Conservation (phyloP, 2,888 invertebrate genomes). For the Polydrusus cervinus region DNA sequence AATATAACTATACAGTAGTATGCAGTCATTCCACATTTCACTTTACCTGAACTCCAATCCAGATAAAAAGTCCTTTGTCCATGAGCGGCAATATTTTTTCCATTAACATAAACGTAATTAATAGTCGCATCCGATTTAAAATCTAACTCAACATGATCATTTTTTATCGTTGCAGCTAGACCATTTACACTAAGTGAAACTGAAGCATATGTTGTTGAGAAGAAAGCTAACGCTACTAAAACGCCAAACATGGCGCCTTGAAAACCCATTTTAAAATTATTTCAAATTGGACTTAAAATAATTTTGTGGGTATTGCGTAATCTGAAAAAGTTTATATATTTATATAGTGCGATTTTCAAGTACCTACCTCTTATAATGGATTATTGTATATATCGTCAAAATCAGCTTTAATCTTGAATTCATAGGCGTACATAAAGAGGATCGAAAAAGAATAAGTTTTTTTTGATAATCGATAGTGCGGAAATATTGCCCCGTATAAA, state of each 20-base stretch:
- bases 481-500: too few relatives aligned
- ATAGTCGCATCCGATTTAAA: slow-evolving; percentile 33
- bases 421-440: too few relatives aligned
- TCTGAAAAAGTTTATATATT: neutral
- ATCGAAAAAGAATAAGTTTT: too few relatives aligned
- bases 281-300: too few relatives aligned
- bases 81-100: slow-evolving; percentile 27
- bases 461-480: too few relatives aligned
- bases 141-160: slow-evolving; percentile 34
- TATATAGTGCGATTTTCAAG: neutral
- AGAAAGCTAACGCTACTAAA: neutral
- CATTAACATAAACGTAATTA: slow-evolving; percentile 12
- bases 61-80: slow-evolving; percentile 36
- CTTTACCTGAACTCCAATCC: slow-evolving; percentile 39
- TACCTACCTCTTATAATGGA: neutral
- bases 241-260: neutral
- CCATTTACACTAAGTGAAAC: slow-evolving; percentile 32
- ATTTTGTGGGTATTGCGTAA: neutral
- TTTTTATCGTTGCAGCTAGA: slow-evolving; percentile 31
- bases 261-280: slow-evolving; percentile 13
- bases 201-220: slow-evolving; percentile 20
- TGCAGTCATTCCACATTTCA: too few relatives aligned
- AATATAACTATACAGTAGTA: too few relatives aligned
- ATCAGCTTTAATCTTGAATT: too few relatives aligned
- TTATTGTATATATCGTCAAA: too few relatives aligned